Conservation (phyloP, 2,113 vertebrate genomes). For the Peromyscus leucopus region DNA sequence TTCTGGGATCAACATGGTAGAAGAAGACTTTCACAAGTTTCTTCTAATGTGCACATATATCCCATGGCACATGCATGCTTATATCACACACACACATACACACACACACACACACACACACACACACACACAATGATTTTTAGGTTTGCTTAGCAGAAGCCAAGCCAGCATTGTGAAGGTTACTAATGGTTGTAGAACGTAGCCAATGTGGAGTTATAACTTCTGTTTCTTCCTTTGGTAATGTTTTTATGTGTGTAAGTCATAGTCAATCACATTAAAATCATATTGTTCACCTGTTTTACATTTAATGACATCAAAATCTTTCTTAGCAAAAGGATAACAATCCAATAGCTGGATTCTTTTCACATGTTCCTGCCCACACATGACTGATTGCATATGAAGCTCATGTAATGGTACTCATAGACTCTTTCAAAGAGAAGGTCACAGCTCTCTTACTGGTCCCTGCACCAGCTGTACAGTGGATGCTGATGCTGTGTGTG, state of each 20-base stretch:
- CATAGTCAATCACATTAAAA: neutral
- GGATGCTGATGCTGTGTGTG: neutral
- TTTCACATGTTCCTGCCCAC: neutral
- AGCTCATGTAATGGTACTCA: neutral
- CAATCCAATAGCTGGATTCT: neutral
- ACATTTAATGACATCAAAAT: conserved; percentile 31
- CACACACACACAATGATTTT: neutral
- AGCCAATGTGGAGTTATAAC: conserved; percentile 36
- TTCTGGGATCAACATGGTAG: neutral
- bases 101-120: neutral
- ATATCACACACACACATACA: neutral
- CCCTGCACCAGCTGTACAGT: neutral
- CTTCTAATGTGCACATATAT: neutral
- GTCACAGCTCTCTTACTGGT: neutral
- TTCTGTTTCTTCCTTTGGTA: conserved; percentile 33
- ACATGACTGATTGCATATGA: accelerated
- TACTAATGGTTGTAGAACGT: conserved; percentile 64
- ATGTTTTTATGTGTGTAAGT: conserved; percentile 54
- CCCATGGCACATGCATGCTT: neutral
- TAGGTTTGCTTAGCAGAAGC: conserved; percentile 67
- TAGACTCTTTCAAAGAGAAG: neutral
- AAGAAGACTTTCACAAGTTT: neutral
- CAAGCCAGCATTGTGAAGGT: conserved; percentile 60
- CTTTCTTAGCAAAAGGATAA: neutral
- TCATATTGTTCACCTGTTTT: neutral